Conservation (phyloP, 2,113 vertebrate genomes). For the Notarius quadriscutis region DNA sequence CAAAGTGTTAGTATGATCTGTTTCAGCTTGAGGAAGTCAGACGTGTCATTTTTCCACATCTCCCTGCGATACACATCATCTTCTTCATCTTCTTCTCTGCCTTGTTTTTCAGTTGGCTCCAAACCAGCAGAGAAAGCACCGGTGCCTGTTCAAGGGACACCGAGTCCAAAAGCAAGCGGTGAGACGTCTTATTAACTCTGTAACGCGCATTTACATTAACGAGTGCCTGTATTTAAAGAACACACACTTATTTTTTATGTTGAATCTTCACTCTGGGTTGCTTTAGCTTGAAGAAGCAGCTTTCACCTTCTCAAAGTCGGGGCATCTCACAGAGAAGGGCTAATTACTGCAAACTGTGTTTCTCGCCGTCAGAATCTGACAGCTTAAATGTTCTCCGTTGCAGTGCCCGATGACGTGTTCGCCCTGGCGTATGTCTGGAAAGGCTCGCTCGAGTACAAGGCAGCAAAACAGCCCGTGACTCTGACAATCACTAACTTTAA, state of each 20-base stretch:
- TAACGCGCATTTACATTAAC: not conserved
- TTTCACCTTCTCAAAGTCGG: not conserved
- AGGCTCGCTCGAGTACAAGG: slow-evolving; percentile 94
- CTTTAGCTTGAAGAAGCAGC: not conserved
- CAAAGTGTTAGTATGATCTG: not conserved
- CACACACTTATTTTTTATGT: not conserved
- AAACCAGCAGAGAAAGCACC: slow-evolving; percentile 91
- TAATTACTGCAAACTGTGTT: slow-evolving; percentile 23
- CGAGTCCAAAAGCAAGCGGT: slow-evolving; percentile 93
- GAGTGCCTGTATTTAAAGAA: not conserved
- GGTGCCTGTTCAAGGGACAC: slow-evolving; percentile 84
- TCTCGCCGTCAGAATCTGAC: slow-evolving; percentile 13
- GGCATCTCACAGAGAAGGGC: not conserved
- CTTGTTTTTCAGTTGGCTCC: slow-evolving; percentile 80
- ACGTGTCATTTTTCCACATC: slow-evolving; percentile 37
- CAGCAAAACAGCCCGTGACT: slow-evolving; percentile 92
- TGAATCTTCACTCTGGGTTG: not conserved
- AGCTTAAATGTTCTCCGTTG: slow-evolving; percentile 38
- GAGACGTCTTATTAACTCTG: slow-evolving; percentile 56
- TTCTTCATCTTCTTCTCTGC: not conserved
- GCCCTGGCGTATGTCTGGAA: slow-evolving; percentile 95
- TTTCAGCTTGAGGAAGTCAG: slow-evolving; percentile 39
- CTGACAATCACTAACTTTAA: slow-evolving; percentile 91
- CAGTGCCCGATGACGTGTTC: slow-evolving; percentile 94
- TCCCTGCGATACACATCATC: not conserved